Conservation (phyloP, 2,797 vertebrate genomes). For the Premnoplex brunnescens region DNA sequence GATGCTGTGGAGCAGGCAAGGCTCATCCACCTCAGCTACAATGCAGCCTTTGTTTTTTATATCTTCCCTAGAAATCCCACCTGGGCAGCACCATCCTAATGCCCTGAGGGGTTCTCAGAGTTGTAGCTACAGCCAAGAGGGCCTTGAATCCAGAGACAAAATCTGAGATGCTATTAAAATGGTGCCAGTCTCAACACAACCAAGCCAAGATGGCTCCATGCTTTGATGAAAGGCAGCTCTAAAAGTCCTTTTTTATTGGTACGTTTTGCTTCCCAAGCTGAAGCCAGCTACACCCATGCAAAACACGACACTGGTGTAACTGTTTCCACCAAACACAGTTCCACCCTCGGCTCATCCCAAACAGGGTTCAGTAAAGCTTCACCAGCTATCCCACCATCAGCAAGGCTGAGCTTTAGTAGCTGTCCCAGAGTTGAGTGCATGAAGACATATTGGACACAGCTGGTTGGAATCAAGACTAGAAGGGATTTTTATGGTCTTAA, state of each 20-base stretch:
- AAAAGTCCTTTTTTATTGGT: background rate
- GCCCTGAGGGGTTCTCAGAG: background rate
- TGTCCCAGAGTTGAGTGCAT: background rate
- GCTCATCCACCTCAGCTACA: background rate
- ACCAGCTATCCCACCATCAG: background rate
- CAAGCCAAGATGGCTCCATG: background rate
- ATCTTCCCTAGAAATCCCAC: background rate
- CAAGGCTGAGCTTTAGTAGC: background rate
- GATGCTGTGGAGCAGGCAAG: background rate
- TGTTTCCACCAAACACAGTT: background rate
- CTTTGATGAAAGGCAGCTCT: background rate
- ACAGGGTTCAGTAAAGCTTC: too few species aligned
- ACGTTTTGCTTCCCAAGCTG: background rate
- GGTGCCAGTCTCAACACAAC: background rate
- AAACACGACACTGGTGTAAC: background rate
- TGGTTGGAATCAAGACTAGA: background rate
- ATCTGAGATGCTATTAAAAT: background rate
- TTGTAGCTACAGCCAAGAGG: background rate
- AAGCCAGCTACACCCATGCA: background rate
- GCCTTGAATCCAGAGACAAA: background rate
- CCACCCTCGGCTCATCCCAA: background rate
- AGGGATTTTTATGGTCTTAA: background rate
- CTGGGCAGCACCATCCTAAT: accelerated
- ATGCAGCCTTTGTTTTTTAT: background rate
- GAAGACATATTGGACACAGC: background rate